A percentile compares a stretch with the other conserved stretches of the same genome.
Conservation (phyloP, 2,113 vertebrate species). For the Toxostoma redivivum region DNA sequence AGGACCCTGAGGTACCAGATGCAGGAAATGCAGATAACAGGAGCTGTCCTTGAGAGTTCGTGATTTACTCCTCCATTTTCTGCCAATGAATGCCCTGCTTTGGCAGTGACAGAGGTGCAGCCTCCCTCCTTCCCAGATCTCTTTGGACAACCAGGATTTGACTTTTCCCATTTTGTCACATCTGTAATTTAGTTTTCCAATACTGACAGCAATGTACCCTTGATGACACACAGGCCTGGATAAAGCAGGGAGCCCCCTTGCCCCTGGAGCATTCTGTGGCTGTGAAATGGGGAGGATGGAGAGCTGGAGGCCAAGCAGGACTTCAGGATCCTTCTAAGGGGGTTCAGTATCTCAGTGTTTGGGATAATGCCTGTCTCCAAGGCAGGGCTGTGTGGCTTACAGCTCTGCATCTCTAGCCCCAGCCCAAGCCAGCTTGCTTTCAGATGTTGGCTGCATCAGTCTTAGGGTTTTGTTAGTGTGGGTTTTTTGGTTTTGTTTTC, state of each 20-base stretch:
- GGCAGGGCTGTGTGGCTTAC: background rate
- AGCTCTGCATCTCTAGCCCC: background rate
- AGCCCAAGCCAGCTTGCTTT: background rate
- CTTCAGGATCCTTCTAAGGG: background rate
- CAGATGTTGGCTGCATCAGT: background rate
- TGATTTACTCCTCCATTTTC: background rate
- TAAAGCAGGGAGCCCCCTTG: background rate
- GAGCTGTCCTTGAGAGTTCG: background rate
- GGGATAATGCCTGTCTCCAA: background rate
- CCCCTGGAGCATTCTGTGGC: accelerated
- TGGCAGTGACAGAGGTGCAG: background rate
- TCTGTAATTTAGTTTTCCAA: background rate
- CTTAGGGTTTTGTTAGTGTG: background rate
- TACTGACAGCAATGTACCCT: background rate
- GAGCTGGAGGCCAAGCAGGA: background rate
- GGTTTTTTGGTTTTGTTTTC: background rate
- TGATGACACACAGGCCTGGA: accelerated
- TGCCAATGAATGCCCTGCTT: background rate
- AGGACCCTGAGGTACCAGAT: background rate
- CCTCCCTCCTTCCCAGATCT: background rate
- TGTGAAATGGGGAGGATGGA: background rate
- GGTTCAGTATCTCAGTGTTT: background rate
- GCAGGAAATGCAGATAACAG: background rate
- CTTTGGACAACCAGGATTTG: background rate
- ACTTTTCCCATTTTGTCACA: background rate